phyloP scores from a whole-genome alignment of 2,797 vertebrate genomes.

The Anas bernieri region DNA sequence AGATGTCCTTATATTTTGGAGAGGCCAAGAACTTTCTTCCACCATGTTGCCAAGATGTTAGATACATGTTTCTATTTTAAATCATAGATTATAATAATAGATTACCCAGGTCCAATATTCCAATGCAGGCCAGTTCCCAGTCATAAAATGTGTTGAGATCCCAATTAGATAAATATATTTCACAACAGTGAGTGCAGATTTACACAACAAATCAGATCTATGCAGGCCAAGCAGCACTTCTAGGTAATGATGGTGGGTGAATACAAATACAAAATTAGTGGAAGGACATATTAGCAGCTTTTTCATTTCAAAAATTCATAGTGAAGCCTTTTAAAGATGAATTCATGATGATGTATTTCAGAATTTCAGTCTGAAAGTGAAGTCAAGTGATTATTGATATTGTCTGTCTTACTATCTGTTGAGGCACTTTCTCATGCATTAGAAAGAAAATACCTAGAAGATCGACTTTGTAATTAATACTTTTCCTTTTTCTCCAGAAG shows the following conservation, averaged over 20 bases:
- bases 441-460: background rate
- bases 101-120: background rate
- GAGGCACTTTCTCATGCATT: background rate
- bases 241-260: background rate
- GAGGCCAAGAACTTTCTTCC: background rate
- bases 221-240: background rate
- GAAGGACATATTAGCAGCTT: background rate
- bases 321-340: background rate
- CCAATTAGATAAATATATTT: background rate
- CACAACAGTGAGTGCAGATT: background rate
- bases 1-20: background rate
- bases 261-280: background rate
- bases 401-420: background rate
- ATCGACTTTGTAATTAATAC: background rate
- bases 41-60: background rate
- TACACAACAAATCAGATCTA: background rate
- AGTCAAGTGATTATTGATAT: background rate
- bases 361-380: background rate
- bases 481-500: background rate
- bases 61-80: background rate
- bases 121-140: rapidly evolving
- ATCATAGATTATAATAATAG: rapidly evolving
- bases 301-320: background rate
- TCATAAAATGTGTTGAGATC: background rate
- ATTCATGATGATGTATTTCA: background rate